Evolutionary conservation across 1,140 invertebrate genomes (phyloP), one percentile per base, ranked within the genome.

Genomic region (Odontomachus brunneus): DNA sequence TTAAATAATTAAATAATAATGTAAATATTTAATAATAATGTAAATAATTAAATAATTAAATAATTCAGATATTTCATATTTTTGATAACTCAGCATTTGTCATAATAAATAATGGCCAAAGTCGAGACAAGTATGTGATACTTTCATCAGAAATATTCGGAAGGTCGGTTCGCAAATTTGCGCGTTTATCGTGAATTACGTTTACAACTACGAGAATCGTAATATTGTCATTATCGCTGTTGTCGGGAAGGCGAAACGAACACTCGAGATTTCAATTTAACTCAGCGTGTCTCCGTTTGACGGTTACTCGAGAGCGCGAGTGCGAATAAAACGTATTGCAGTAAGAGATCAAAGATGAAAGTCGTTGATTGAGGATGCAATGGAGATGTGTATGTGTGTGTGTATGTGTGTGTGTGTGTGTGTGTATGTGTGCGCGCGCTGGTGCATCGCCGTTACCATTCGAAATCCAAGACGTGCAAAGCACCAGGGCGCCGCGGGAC

Each of bases 331-430:
- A 87, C 62, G 63, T 83, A 83, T 76, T 65, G 85, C 29, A 19
- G 48, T 15, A 12, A 59, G 57, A 85, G 84, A 87, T 85, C 85
- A 87, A 87, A 85, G 85, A 67, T 67, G 38, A 44, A 44, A 7
- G 55, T 80, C 65, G 73, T 85, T 51, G 84, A 75, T 83, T 48
- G 65, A 49, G 44, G 22, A 73, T 29, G 51, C 59, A 3, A 53
- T 15, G 55, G 62, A 24, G 11, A 55, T 3, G 15, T n/a, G 48
- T 55, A 9, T 24, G 17, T n/a, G 14, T 65, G 14, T 17, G 7
- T 24, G 17, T n/a, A 7, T 65, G 14, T 17, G 7, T 33, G 0
- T 17, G 15, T 44, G 15, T 17, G 7, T 59, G 38, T 44, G 38
- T 44, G 38, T 44, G 38, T 44, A 7, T 51, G 26, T 26, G 22